Evolutionary conservation across 2,797 vertebrate species (phyloP).

Genomic region (Smutsia temminckii): DNA sequence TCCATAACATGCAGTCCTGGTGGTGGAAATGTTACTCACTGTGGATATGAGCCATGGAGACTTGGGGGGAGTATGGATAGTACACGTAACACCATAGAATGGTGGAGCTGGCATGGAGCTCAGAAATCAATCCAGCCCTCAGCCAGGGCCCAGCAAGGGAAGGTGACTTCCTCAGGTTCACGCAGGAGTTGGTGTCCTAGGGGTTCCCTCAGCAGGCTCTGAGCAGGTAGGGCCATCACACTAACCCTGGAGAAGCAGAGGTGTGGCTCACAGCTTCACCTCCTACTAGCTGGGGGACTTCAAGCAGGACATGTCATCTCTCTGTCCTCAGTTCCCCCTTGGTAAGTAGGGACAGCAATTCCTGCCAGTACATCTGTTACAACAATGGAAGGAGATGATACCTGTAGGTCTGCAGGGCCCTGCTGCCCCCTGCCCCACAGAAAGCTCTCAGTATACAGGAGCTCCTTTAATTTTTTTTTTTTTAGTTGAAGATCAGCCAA

Average conservation of each 20-base stretch:
- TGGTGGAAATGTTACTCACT: background rate
- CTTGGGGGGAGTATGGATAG: background rate
- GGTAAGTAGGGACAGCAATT: background rate
- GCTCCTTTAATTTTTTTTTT: background rate
- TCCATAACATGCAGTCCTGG: background rate
- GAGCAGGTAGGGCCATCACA: fast-evolving
- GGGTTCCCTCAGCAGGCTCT: background rate
- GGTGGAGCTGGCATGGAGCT: background rate
- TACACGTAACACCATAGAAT: background rate
- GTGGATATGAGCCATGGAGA: background rate
- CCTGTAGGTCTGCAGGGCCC: background rate
- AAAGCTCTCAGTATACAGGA: background rate
- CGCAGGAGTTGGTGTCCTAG: background rate
- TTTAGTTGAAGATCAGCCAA: background rate
- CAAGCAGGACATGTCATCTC: background rate
- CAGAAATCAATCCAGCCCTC: background rate
- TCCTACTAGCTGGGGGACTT: background rate
- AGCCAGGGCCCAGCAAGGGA: background rate
- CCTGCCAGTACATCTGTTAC: background rate
- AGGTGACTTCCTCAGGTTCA: background rate
- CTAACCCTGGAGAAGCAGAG: background rate
- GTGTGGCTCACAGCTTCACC: background rate
- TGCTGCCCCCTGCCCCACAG: background rate
- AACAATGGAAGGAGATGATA: background rate
- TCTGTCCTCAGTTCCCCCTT: background rate